These are phyloP conservation scores for Eriocheir sinensis DNA, from an alignment of 1,140 invertebrate species.

Conservation along the genomic window DNA sequence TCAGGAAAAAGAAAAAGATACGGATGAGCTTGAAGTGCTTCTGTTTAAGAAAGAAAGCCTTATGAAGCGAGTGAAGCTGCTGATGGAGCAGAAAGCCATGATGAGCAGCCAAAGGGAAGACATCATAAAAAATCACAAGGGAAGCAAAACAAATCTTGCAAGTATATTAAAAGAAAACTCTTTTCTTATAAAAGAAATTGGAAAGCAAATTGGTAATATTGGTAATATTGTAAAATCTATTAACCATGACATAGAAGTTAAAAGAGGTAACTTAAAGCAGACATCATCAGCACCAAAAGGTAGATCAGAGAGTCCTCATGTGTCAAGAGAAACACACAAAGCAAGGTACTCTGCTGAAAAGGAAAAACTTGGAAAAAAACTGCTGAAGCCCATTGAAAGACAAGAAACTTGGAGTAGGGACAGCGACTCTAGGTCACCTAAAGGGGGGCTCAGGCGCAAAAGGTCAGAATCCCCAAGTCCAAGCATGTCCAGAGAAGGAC, in stretches of 20 bases:
- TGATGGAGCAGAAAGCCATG: conserved; percentile 49
- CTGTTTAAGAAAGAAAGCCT: conserved; percentile 45
- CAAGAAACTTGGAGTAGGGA: neutral
- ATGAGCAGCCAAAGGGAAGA: conserved; percentile 35
- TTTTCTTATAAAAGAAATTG: conserved; percentile 49
- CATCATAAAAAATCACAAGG: conserved; percentile 38
- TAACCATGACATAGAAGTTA: conserved; percentile 35
- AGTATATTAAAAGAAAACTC: conserved; percentile 53
- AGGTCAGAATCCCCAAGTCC: conserved; percentile 42
- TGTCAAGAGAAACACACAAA: conserved; percentile 35
- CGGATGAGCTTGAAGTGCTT: conserved; percentile 39
- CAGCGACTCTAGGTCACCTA: conserved; percentile 35
- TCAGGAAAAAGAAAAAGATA: conserved; percentile 2
- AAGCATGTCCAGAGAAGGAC: neutral
- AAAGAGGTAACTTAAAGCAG: conserved; percentile 40
- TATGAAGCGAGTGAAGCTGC: conserved; percentile 37
- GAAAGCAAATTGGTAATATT: conserved; percentile 56
- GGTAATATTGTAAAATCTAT: conserved; percentile 45
- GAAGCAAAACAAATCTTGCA: conserved; percentile 42
- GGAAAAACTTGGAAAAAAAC: conserved; percentile 31
- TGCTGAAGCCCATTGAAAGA: neutral
- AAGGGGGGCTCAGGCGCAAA: neutral
- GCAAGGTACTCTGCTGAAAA: conserved; percentile 40
- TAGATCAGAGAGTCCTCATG: conserved; percentile 49
- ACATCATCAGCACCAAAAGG: conserved; percentile 6